Base-by-base conservation (phyloP, 2,888 invertebrate genomes). In the Tachina fera region DNA sequence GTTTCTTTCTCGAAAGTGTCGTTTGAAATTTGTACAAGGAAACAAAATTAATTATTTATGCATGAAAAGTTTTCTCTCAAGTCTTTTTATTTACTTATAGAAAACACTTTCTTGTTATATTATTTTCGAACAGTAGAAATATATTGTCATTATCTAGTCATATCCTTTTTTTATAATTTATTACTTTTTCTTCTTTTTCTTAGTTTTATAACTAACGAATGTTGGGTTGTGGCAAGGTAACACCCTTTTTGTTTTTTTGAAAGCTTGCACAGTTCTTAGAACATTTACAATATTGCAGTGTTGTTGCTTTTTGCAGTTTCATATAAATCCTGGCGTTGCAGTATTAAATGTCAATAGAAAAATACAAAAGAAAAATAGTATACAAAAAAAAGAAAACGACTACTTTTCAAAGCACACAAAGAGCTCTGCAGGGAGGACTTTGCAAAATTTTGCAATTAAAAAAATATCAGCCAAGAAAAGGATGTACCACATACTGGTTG, bases 31-130 rank as follows among this genome's bases (percentile, higher is more conserved):
- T 78, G 51, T 70, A 70, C 61, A 70, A 70, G 60, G 43, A 78
- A 75, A 61, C 53, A 16, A 56, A 70, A 75, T 82, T 82, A 75
- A 82, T 75, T 82, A 82, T 82, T 82, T 76, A 82, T 70, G 75
- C 81, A 61, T 75, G 70, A 82, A 75, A 68, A 75, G 68, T 68
- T 82, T 61, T 43, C 39, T n/a, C 45, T 60, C 51, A 51, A 45
- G 53, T 61, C 8, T 51, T 47, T 51, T 65, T 67, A 9, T 49
- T 67, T 51, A 47, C 22, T 70, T 31, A 16, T 13, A 76, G n/a
- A n/a, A 76, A 65, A 76, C 22, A 65, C 9, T 74, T 61, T 68
- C 16, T 61, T 74, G 39, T 61, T 58, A 22, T 71, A 39, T 11
- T 39, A 9, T 49, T 14, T 43, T 47, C 39, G 14, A 39, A 72